Evolutionary conservation across 2,113 vertebrate genomes (phyloP), one percentile per base, ranked within the genome.

Genomic region (Zootoca vivipara): DNA sequence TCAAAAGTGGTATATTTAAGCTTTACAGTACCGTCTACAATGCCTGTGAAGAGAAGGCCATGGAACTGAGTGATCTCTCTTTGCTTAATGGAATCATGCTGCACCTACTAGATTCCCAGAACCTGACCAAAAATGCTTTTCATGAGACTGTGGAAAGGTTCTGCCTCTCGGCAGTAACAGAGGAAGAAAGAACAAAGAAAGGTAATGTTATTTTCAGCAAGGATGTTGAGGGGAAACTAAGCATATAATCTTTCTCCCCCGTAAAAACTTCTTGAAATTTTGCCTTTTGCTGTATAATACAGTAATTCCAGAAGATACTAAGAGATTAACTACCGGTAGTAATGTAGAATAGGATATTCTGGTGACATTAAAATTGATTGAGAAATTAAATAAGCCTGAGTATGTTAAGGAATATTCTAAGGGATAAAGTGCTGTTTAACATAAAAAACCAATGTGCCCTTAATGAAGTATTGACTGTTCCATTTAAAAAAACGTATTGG

Each of bases 51-150:
- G 33, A 35, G n/a, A 24, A 0, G 0, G 77, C 24, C 0, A 87
- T 87, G 0, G 70, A 40, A 20, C 86, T 73, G 75, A 3, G 56
- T 2, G 96, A 96, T 20, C 93, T 95, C 38, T 95, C 18, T 65
- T 72, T 94, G 52, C 97, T 98, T 89, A 98, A 96, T 12, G 83
- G 70, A 0, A 58, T 98, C 79, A 98, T 99, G 98, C 90, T 98
- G 5, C 91, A 73, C 42, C 90, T 99, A 2, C 33, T 98, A 78
- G 97, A 96, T n/a, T 90, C 92, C 73, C 96, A 87, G 84, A 95
- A 95, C 52, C 42, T 80, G 0, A n/a, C 72, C 0, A 58, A 42
- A 52, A 90, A 64, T 67, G 65, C 87, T 35, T 70, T 93, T 5
- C 96, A 96, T 30, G 81, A 33, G 0, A 91, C 85, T 0, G 52